Evolutionary conservation across 2,113 vertebrate species (phyloP).

Genomic region (Shinisaurus crocodilurus): DNA sequence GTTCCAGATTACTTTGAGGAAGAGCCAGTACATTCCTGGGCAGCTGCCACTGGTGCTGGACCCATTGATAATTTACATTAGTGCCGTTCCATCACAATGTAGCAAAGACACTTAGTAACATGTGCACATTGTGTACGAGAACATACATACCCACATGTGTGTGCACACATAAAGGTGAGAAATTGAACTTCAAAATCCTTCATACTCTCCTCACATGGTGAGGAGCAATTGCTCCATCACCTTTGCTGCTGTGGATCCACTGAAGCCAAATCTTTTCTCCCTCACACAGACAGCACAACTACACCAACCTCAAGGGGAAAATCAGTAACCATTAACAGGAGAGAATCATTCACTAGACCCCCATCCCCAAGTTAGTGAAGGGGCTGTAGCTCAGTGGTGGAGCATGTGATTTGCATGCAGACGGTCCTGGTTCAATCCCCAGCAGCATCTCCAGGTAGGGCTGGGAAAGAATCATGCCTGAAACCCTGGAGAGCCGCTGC

Average conservation of each 20-base stretch:
- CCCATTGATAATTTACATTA: neutral
- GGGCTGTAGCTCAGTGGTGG: no score
- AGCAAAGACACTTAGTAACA: neutral
- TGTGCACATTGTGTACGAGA: neutral
- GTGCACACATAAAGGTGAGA: neutral
- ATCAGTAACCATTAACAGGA: neutral
- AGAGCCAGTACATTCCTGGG: slow-evolving; percentile 3
- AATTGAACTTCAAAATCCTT: neutral
- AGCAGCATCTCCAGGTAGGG: no score
- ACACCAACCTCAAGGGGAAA: neutral
- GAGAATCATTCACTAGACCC: neutral
- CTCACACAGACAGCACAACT: neutral
- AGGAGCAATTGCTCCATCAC: neutral
- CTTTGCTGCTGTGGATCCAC: neutral
- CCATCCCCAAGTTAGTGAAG: neutral
- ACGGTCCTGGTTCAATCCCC: no score
- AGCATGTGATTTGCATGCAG: no score
- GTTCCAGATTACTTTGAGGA: neutral
- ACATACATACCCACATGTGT: neutral
- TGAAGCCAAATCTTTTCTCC: neutral
- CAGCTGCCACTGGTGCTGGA: neutral
- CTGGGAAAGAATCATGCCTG: no score
- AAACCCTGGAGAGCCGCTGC: no score
- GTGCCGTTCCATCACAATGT: neutral
- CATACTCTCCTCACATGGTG: neutral